Conservation (phyloP, 2,797 vertebrate genomes). For the Toxotes lorentzi region DNA sequence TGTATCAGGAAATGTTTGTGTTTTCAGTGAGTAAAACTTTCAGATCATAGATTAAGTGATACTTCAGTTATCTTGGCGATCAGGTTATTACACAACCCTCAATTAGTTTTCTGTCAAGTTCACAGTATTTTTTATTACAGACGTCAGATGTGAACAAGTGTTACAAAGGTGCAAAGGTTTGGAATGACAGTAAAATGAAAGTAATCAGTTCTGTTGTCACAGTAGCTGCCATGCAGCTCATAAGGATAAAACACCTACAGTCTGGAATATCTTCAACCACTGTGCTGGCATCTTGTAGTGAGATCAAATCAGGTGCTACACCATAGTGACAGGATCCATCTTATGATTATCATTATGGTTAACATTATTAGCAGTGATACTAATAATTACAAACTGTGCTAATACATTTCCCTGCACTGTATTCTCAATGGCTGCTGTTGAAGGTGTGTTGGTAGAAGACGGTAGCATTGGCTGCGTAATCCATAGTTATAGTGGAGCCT, state of each 20-base stretch:
- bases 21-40: too few relatives aligned
- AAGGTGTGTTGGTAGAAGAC: constrained; percentile 90
- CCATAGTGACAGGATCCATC: constrained; percentile 6
- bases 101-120: not conserved
- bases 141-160: constrained; percentile 31
- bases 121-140: constrained; percentile 34
- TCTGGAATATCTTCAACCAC: not conserved
- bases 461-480: constrained; percentile 82
- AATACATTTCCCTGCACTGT: not conserved
- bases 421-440: constrained; percentile 60
- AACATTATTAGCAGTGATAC: not conserved
- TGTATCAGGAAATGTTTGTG: too few relatives aligned
- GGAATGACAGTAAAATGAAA: not conserved
- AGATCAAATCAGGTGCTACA: constrained; percentile 5
- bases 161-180: constrained; percentile 17
- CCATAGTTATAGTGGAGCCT: constrained; percentile 81
- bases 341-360: not conserved
- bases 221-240: not conserved
- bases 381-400: not conserved
- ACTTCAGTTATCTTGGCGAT: not conserved
- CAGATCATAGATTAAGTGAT: too few relatives aligned
- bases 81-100: not conserved
- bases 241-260: not conserved
- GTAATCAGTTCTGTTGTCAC: not conserved
- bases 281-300: not conserved